phyloP scores from a whole-genome alignment of 1,140 invertebrate species.

The Alviniconcha marisindica region DNA sequence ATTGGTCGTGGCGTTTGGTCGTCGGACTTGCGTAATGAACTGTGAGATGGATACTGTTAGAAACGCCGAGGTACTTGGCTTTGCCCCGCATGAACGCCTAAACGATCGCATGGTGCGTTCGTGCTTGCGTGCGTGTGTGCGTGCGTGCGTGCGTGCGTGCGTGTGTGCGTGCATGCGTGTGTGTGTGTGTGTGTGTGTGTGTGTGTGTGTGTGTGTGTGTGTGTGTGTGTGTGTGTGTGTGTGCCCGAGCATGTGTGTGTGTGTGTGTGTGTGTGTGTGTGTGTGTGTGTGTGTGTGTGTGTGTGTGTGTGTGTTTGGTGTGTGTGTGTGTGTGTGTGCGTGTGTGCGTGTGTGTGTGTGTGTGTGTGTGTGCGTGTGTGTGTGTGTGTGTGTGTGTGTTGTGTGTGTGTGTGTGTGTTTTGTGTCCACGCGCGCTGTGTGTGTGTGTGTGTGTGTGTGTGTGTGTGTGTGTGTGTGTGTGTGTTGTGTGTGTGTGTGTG shows the following conservation, averaged over 20 bases:
- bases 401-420: too few species aligned
- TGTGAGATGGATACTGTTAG: too few species aligned
- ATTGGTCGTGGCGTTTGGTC: too few species aligned
- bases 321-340: background rate
- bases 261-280: slow-evolving; percentile 19
- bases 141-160: background rate
- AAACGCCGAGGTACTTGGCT: too few species aligned
- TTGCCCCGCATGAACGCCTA: too few species aligned
- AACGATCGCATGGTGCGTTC: background rate
- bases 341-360: background rate
- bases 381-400: background rate
- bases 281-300: background rate
- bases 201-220: background rate
- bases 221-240: background rate
- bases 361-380: background rate
- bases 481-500: too few species aligned
- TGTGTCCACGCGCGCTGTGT: too few species aligned
- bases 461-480: too few species aligned
- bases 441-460: too few species aligned
- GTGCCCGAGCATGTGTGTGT: background rate
- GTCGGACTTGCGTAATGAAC: too few species aligned
- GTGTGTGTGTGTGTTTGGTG: background rate
- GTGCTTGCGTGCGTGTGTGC: background rate
- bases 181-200: slow-evolving; percentile 8
- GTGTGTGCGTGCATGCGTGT: slow-evolving; percentile 1